Evolutionary conservation across 2,888 invertebrate species (phyloP).

Genomic region (Pimpla rufipes): DNA sequence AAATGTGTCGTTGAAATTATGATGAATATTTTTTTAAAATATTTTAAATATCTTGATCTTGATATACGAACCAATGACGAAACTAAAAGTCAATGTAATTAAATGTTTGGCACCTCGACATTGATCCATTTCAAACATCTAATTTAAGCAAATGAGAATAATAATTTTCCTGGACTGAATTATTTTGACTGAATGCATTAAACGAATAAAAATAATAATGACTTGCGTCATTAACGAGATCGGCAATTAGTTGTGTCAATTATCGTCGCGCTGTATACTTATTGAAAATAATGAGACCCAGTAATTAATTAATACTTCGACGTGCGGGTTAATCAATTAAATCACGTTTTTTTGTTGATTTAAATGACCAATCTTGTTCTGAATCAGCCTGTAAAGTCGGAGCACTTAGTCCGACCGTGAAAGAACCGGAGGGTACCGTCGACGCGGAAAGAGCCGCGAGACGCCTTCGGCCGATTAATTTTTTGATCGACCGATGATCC

Average conservation of each 20-base stretch:
- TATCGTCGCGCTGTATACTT: background rate
- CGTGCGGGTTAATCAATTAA: background rate
- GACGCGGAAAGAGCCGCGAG: slow-evolving; percentile 28
- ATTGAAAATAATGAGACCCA: background rate
- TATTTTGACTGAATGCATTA: background rate
- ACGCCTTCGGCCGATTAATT: slow-evolving; percentile 51
- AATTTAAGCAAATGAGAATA: no score
- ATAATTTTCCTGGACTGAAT: background rate
- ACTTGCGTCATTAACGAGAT: background rate
- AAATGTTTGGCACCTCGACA: no score
- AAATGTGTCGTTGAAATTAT: background rate
- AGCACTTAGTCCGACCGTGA: background rate
- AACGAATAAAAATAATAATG: background rate
- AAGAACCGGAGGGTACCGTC: slow-evolving; percentile 9
- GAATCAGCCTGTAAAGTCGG: slow-evolving; percentile 31
- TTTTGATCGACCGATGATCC: slow-evolving; percentile 43
- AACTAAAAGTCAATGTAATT: no score
- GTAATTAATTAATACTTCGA: background rate
- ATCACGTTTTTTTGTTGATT: background rate
- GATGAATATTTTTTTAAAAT: background rate
- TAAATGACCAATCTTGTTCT: background rate
- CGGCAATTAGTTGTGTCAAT: background rate
- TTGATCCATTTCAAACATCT: no score
- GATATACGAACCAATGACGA: no score
- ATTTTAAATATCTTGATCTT: no score